Conservation (phyloP, 2,888 invertebrate species). For the Cyclophora albipunctata region DNA sequence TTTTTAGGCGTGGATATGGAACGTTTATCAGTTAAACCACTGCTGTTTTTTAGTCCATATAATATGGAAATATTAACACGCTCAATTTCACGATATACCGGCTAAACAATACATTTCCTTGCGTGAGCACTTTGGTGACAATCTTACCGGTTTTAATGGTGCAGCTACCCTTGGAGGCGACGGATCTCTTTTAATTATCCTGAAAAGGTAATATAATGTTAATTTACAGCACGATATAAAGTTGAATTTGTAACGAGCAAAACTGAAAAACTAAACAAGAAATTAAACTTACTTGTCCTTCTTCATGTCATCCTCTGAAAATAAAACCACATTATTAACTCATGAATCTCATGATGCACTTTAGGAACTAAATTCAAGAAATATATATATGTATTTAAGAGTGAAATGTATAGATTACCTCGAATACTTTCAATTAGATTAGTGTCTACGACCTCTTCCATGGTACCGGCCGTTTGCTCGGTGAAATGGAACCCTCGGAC, state of each 20-base stretch:
- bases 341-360: too few species aligned
- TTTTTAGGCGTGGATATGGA: too few species aligned
- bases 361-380: too few species aligned
- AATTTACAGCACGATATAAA: too few species aligned
- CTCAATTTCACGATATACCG: too few species aligned
- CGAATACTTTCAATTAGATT: constrained; percentile 58
- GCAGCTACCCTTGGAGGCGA: constrained; percentile 75
- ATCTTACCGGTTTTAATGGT: constrained; percentile 40
- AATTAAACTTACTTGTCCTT: constrained; percentile 10
- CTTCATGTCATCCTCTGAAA: not conserved
- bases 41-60: too few species aligned
- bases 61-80: not conserved
- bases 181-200: constrained; percentile 48
- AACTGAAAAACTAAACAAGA: not conserved
- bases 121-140: not conserved
- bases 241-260: too few species aligned
- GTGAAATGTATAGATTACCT: not conserved
- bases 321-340: too few species aligned
- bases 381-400: too few species aligned
- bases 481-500: constrained; percentile 80
- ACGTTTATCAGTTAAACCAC: too few species aligned
- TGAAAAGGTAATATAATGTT: not conserved
- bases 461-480: constrained; percentile 73
- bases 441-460: constrained; percentile 61
- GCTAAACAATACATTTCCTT: too few species aligned